Conservation (phyloP, 1,140 invertebrate genomes). For the Dendroctonus ponderosae region DNA sequence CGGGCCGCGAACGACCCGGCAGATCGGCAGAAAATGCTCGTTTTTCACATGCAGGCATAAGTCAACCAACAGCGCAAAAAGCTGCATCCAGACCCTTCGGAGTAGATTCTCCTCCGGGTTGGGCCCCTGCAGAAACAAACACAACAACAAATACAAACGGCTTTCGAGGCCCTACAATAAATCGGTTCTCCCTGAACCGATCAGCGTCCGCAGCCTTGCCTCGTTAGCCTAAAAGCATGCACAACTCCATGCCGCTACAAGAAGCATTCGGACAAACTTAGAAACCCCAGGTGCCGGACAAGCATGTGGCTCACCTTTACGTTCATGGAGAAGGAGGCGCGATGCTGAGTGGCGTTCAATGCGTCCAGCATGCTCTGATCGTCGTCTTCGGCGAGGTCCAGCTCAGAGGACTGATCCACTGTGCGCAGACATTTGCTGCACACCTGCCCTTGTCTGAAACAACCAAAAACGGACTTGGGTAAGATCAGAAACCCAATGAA, state of each 20-base stretch:
- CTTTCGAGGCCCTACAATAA: background rate
- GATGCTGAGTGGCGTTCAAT: constrained; percentile 52
- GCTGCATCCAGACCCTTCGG: constrained; percentile 48
- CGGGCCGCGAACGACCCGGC: constrained; percentile 51
- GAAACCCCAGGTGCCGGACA: constrained; percentile 42
- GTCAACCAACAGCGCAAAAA: constrained; percentile 49
- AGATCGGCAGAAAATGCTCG: constrained; percentile 47
- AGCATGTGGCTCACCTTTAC: constrained; percentile 47
- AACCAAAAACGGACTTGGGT: too few relatives aligned
- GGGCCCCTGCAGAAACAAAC: constrained; percentile 42
- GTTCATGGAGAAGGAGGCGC: constrained; percentile 49
- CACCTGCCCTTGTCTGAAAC: constrained; percentile 69
- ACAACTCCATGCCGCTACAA: constrained; percentile 31
- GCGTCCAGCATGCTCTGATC: constrained; percentile 63
- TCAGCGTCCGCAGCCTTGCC: background rate
- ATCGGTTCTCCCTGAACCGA: background rate
- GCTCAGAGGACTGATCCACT: constrained; percentile 63
- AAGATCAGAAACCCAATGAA: too few relatives aligned
- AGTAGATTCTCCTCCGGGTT: constrained; percentile 41
- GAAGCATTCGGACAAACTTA: constrained; percentile 44
- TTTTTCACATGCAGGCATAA: constrained; percentile 51
- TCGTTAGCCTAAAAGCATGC: background rate
- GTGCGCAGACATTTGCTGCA: constrained; percentile 73
- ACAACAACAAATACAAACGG: too few relatives aligned
- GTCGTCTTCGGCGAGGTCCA: constrained; percentile 63